Conservation (phyloP, 2,888 invertebrate genomes). For the Aelia acuminata region DNA sequence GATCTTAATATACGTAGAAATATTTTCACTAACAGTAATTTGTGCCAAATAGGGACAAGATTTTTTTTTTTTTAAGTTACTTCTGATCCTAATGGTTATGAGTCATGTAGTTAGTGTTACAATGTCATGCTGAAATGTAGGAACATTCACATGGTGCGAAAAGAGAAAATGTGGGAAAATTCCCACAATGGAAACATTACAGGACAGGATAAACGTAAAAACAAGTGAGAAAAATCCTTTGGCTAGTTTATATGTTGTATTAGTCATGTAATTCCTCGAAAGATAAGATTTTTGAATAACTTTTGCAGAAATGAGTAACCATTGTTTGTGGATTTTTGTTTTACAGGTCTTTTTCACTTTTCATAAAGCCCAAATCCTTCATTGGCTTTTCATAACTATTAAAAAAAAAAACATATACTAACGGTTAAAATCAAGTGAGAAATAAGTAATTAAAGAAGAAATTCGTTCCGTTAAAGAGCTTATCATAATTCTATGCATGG, state of each 20-base stretch:
- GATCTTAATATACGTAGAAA: background rate
- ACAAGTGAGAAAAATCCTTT: background rate
- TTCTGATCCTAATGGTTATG: background rate
- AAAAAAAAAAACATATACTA: too few species aligned
- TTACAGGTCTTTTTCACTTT: too few species aligned
- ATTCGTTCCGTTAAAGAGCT: too few species aligned
- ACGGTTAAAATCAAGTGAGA: too few species aligned
- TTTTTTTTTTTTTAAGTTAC: background rate
- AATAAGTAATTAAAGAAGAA: too few species aligned
- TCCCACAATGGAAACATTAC: slow-evolving; percentile 37
- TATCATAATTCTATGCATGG: too few species aligned
- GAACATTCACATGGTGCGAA: slow-evolving; percentile 27
- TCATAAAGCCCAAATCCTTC: too few species aligned
- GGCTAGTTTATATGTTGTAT: background rate
- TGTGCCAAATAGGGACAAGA: too few species aligned
- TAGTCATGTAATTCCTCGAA: background rate
- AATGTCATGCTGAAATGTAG: slow-evolving; percentile 27
- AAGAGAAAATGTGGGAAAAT: slow-evolving; percentile 46
- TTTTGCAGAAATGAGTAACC: background rate
- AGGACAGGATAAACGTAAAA: slow-evolving; percentile 3
- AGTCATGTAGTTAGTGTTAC: slow-evolving; percentile 37
- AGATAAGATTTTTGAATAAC: background rate
- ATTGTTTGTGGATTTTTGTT: too few species aligned
- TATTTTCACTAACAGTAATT: too few species aligned
- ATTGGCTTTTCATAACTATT: too few species aligned